Evolutionary conservation across 1,140 invertebrate genomes (phyloP), one percentile per base, ranked within the genome.

Genomic region (Drosophila triauraria): DNA sequence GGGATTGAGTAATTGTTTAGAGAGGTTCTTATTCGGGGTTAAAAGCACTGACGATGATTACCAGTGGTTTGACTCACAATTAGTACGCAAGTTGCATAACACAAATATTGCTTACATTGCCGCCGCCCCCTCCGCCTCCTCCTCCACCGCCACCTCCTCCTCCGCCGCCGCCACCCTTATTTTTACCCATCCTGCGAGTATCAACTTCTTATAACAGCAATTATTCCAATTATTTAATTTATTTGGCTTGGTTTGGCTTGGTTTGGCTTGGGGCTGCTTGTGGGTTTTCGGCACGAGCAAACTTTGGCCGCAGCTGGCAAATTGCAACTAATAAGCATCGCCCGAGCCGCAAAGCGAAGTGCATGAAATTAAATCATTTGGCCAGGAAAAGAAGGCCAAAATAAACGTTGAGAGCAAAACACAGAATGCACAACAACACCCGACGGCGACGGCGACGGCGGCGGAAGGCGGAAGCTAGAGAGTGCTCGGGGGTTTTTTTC

Each of bases 91-190:
- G 81, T 91, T 92, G 91, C 79, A 91, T 84, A 91, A 92, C 83
- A 92, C 86, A 92, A 91, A 92, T 92, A 81, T 92, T 92, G 87
- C 91, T 92, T 92, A 92, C 91, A 92, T 92, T 92, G 50, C 72
- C 84, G 42, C 82, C 85, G 15, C 82, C 80, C 2, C 90, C 86
- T 38, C 80, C 81, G 25, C 80, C 79, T 2, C 69, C 57, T 0
- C 72, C 82, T 2, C 76, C 79, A 0, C 85, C 79, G 3, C 72
- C 77, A 0, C 64, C 72, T 7, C 82, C 75, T 8, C 20, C 20
- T 20, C 69, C 80, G 0, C 82, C 75, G 0, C 77, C 83, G 0
- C 82, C 82, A 3, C 91, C 78, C 51, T 92, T 92, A 74, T 92
- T 92, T 82, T 92, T 92, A 9, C 91, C 91, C 91, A 92, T 92